Evolutionary conservation across 2,797 vertebrate genomes (phyloP).

Genomic region (Coregonus sp.): DNA sequence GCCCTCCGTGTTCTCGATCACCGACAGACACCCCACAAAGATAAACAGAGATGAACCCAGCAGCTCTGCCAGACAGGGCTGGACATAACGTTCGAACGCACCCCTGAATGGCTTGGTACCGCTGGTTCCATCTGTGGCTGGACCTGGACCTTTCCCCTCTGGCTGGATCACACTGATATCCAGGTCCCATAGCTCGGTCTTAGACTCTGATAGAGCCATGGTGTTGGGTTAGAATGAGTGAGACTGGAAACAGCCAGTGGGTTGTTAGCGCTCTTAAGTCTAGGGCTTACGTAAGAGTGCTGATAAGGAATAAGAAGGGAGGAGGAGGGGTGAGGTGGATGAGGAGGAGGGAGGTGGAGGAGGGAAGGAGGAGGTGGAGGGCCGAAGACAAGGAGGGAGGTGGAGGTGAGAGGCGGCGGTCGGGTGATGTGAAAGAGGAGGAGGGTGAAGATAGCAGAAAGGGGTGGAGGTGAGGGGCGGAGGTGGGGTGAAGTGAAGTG

Average conservation of each 20-base stretch:
- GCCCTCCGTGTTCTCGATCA: conserved; percentile 57
- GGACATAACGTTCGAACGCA: conserved; percentile 60
- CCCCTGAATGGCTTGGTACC: background rate
- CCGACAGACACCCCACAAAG: conserved; percentile 78
- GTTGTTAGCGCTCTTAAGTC: background rate
- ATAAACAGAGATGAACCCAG: conserved; percentile 79
- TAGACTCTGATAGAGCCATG: conserved; percentile 42
- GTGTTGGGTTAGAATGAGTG: background rate
- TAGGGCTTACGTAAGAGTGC: background rate
- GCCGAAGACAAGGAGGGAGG: background rate
- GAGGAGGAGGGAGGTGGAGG: background rate
- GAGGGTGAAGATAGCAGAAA: background rate
- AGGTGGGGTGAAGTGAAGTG: background rate
- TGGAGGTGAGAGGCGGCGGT: background rate
- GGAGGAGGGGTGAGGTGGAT: background rate
- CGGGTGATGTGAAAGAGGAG: too few species aligned
- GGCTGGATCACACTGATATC: background rate
- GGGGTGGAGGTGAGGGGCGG: background rate
- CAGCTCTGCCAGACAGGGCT: conserved; percentile 80
- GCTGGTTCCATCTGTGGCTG: background rate
- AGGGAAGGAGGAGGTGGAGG: background rate
- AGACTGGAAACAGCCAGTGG: background rate
- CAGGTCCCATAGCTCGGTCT: conserved; percentile 42
- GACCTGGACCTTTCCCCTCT: background rate
- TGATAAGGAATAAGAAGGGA: conserved; percentile 6